Evolutionary conservation across 2,888 invertebrate genomes (phyloP), one percentile per base, ranked within the genome.

Genomic region (Caenorhabditis sp.): DNA sequence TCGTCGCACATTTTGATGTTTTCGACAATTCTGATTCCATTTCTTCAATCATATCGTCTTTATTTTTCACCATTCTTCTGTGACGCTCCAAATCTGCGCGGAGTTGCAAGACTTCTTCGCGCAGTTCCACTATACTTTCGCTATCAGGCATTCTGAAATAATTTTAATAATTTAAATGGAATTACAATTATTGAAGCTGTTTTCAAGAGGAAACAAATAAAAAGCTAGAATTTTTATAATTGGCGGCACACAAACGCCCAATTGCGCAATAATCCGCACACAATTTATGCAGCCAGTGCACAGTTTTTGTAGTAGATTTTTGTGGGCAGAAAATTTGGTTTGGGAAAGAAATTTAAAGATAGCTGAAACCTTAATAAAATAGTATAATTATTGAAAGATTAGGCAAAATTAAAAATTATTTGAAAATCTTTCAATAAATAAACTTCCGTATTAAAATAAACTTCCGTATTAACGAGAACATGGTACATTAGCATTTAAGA

Each of bases 1-100:
- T 70, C 8, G 59, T 52, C 5, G 43, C 43, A n/a, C 59, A 50
- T 52, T 64, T 71, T 31, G n/a, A 52, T 14, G 63, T 26, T 23
- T 26, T 56, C 21, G 38, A 61, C n/a, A 72, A 38, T n/a, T 72
- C 72, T 17, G 58, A 20, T 36, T 72, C 72, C 64, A 72, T 62
- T 27, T 72, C 72, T 50, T 72, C 67, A n/a, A 72, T 67, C 64
- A 72, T 72, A 21, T 67, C 72, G 21, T 72, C 72, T 62, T 67
- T 67, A 21, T 64, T 61, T n/a, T 61, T 57, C 5, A 72, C 36
- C 25, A 57, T 43, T 53, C 31, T 52, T 67, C 50, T 57, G 20
- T 43, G 26, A 1, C 67, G 49, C 25, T 72, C 67, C 4, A 72
- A 53, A 36, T 72, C 72, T 64, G 20, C n/a, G 3, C 43, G 43